A percentile compares a stretch with the other conserved stretches of the same genome.
These are phyloP conservation scores for Suillia variegata DNA, from an alignment of 2,888 invertebrate genomes.

Conservation along the genomic window DNA sequence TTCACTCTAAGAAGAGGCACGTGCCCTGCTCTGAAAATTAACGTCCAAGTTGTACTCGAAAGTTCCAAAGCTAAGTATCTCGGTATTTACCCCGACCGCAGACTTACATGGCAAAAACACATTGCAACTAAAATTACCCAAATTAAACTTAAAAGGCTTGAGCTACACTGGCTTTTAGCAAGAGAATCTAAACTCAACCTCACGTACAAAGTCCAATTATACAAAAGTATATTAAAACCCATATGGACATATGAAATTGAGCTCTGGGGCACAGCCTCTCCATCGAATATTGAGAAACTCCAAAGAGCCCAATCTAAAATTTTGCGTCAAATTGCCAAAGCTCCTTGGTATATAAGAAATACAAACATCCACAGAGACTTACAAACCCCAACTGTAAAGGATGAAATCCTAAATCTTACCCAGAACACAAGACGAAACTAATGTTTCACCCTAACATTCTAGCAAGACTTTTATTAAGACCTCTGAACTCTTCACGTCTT, in stretches of 20 bases:
- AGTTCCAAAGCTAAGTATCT: neutral
- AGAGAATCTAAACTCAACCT: no score
- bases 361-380: neutral
- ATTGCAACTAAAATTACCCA: slow-evolving; percentile 1
- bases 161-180: no score
- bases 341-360: neutral
- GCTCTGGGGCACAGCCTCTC: no score
- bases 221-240: no score
- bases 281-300: no score
- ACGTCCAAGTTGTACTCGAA: neutral
- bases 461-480: neutral
- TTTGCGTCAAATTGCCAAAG: neutral
- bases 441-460: neutral
- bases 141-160: no score
- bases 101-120: slow-evolving; percentile 8
- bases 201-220: no score
- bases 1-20: neutral
- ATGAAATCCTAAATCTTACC: neutral
- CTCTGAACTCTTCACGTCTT: neutral
- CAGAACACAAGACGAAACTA: neutral
- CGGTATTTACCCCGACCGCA: neutral
- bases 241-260: no score
- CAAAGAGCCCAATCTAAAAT: neutral
- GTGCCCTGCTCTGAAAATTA: neutral
- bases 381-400: neutral